Conservation (phyloP, 2,888 invertebrate species). For the Eilema sororculum region DNA sequence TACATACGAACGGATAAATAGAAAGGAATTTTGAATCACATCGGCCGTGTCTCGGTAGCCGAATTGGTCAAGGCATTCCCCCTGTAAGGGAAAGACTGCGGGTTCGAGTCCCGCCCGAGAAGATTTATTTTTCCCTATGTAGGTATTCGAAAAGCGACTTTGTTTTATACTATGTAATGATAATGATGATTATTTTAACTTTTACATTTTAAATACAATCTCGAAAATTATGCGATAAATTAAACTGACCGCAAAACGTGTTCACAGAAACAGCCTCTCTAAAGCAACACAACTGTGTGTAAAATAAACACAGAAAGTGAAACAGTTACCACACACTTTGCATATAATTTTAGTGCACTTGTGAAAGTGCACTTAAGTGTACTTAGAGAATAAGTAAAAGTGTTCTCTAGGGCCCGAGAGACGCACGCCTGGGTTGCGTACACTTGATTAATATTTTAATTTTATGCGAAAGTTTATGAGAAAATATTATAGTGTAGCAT, state of each 20-base stretch:
- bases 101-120: too few species aligned
- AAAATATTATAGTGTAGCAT: too few species aligned
- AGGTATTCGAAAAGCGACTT: too few species aligned
- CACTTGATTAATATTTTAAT: not conserved
- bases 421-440: not conserved
- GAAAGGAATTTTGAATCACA: too few species aligned
- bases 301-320: constrained; percentile 41
- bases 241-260: not conserved
- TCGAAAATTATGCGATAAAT: constrained; percentile 2
- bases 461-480: too few species aligned
- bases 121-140: too few species aligned
- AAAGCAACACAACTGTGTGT: constrained; percentile 7
- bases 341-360: constrained; percentile 31
- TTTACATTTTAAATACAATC: not conserved
- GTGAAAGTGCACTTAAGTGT: constrained; percentile 40
- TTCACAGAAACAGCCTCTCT: constrained; percentile 1
- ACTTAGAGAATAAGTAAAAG: constrained; percentile 46
- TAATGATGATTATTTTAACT: not conserved
- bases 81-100: too few species aligned
- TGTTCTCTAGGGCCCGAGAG: constrained; percentile 35
- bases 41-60: too few species aligned
- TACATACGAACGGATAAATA: too few species aligned
- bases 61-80: too few species aligned
- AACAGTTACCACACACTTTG: constrained; percentile 27
- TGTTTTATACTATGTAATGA: too few species aligned